Conservation (phyloP, 2,113 vertebrate genomes). For the Ardeotis arabs region DNA sequence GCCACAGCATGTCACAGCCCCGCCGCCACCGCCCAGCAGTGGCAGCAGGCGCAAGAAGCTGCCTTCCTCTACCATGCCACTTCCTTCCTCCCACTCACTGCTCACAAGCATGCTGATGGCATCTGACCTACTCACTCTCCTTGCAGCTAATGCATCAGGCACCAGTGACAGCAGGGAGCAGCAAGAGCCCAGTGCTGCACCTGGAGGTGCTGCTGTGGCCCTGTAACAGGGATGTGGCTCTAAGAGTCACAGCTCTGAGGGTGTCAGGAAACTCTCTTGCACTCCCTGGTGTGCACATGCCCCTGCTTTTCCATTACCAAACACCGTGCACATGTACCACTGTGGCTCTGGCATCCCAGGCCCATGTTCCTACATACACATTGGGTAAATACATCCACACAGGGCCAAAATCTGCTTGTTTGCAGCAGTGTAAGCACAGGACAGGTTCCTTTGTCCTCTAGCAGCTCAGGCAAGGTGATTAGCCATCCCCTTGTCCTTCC, state of each 20-base stretch:
- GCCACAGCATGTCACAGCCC: not conserved
- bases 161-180: not conserved
- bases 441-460: not conserved
- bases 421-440: not conserved
- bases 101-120: fast-evolving
- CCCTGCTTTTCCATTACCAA: not conserved
- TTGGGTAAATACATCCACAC: not conserved
- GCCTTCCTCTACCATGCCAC: not conserved
- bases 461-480: not conserved
- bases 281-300: not conserved
- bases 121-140: fast-evolving
- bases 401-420: not conserved
- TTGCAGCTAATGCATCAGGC: fast-evolving
- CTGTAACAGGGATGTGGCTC: fast-evolving
- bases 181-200: not conserved
- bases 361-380: fast-evolving
- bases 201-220: not conserved
- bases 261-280: not conserved
- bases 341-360: not conserved
- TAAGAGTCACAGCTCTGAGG: not conserved
- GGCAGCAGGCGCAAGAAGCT: not conserved
- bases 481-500: not conserved
- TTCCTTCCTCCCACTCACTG: not conserved
- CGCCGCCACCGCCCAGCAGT: not conserved
- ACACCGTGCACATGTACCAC: not conserved